phyloP scores from a whole-genome alignment of 2,113 vertebrate species.

The Etheostoma spectabile region DNA sequence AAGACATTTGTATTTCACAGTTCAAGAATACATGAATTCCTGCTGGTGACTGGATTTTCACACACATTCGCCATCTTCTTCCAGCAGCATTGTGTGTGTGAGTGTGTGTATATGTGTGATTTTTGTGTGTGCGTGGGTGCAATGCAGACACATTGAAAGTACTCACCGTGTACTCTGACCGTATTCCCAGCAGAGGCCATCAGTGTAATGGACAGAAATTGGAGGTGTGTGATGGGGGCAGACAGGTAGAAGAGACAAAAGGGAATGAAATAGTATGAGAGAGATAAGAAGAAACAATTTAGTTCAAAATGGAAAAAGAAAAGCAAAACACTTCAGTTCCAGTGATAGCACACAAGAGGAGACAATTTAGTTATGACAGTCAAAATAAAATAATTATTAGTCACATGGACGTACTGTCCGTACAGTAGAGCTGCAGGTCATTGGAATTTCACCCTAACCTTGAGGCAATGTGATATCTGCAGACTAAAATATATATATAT shows the following conservation, averaged over 20 bases:
- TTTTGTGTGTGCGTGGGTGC: constrained; percentile 3
- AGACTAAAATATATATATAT: too few species aligned
- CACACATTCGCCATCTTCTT: background rate
- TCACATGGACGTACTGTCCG: background rate
- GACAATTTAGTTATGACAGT: constrained; percentile 1
- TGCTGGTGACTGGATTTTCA: background rate
- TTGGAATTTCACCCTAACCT: background rate
- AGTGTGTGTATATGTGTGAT: background rate
- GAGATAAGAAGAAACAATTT: constrained; percentile 36
- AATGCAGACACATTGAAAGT: constrained; percentile 12
- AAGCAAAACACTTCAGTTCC: constrained; percentile 8
- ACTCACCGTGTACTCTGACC: constrained; percentile 82
- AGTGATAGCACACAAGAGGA: constrained; percentile 3
- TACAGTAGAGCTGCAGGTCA: constrained; percentile 1
- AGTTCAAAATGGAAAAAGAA: constrained; percentile 32
- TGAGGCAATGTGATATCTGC: background rate
- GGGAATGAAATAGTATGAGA: constrained; percentile 31
- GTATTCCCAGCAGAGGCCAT: constrained; percentile 49
- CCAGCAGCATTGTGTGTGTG: background rate
- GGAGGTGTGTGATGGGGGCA: background rate
- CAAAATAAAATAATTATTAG: background rate
- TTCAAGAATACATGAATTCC: background rate
- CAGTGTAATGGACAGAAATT: constrained; percentile 32
- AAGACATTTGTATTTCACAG: background rate
- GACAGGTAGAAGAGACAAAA: constrained; percentile 27